Evolutionary conservation across 2,113 vertebrate species (phyloP), one percentile per base, ranked within the genome.

Genomic region (Anguilla rostrata): DNA sequence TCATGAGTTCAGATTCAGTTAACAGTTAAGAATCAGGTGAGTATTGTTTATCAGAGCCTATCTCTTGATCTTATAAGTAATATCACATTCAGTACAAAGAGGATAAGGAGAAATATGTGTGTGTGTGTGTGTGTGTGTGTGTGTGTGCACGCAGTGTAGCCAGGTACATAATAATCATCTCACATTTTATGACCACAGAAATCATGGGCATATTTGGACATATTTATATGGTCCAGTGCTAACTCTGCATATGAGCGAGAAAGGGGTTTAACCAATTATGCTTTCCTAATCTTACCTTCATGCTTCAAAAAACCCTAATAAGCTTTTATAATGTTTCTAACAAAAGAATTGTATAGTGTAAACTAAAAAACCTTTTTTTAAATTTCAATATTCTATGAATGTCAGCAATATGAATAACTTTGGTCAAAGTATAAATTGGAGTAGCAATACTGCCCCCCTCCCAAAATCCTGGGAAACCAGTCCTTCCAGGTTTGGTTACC

Each of bases 251-350:
- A 83, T 41, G 81, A 85, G 79, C n/a, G 11, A 71, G 57, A 53
- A 49, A 56, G 63, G 66, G 78, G 56, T 78, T 87, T 82, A 63
- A 86, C 78, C 84, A 75, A 84, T 78, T 39, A n/a, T 39, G 39
- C 84, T 86, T 80, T 81, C 39, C 46, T 63, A 83, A 57, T 40
- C 57, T 18, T 84, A 63, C 71, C 26, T n/a, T 22, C 71, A 75
- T 75, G 18, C 71, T n/a, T 75, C 71, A 75, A 34, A 75, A 75
- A 34, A 11, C 8, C 26, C 22, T 46, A 46, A 46, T 2, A 46
- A 46, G 43, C 8, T 46, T 46, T 46, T 46, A 6, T 46, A 46
- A 46, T 4, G 43, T 46, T 46, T 56, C 15, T 60, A 60, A 66
- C 5, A 26, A 20, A 66, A 66, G 20, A 66, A 66, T 20, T 6